Evolutionary conservation across 2,888 invertebrate species (phyloP).

Genomic region (Stenotaenia linearis): DNA sequence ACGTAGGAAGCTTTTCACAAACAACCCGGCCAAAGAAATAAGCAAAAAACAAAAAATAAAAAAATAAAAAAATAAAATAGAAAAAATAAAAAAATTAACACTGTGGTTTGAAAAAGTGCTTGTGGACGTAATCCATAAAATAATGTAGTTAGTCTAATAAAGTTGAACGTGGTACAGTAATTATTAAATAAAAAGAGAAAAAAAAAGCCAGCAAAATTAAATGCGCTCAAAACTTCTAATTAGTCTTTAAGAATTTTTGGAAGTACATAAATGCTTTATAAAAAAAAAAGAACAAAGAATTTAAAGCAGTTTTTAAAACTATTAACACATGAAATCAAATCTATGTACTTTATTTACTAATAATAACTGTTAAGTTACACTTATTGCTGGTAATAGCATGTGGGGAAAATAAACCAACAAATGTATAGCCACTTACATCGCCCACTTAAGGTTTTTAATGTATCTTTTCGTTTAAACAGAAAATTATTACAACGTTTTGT

Average conservation of each 20-base stretch:
- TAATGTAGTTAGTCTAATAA: too few relatives aligned
- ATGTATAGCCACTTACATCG: slow-evolving; percentile 31
- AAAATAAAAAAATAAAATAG: too few relatives aligned
- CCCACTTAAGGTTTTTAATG: slow-evolving; percentile 18
- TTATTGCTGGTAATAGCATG: slow-evolving; percentile 32
- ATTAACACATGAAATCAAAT: slow-evolving; percentile 31
- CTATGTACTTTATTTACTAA: slow-evolving; percentile 32
- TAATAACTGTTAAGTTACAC: slow-evolving; percentile 31
- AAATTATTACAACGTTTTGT: slow-evolving; percentile 1
- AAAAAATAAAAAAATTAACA: neutral
- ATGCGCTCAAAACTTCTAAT: neutral
- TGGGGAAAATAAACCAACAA: slow-evolving; percentile 30
- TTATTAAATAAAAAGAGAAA: too few relatives aligned
- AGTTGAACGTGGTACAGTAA: too few relatives aligned
- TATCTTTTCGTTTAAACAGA: slow-evolving; percentile 21
- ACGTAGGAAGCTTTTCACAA: neutral
- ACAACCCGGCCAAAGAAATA: neutral
- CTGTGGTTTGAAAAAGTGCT: neutral
- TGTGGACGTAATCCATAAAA: too few relatives aligned
- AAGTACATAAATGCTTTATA: too few relatives aligned
- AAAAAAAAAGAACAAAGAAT: neutral
- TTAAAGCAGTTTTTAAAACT: neutral
- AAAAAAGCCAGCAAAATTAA: neutral
- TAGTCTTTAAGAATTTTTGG: too few relatives aligned
- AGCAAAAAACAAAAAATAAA: neutral